Conservation (phyloP, 2,113 vertebrate genomes). For the Accipiter cooperii region DNA sequence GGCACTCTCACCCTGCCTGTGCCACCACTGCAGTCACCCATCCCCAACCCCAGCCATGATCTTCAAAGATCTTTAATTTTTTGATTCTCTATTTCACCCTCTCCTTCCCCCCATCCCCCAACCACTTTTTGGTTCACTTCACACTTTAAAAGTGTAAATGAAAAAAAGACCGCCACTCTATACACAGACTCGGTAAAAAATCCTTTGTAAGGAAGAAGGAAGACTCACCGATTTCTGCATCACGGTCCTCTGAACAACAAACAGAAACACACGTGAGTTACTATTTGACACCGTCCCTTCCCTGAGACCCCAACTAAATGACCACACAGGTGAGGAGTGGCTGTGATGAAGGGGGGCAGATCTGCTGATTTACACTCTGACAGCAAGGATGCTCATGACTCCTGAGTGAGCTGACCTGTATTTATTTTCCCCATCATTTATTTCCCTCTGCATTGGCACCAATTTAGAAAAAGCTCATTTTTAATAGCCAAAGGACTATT, state of each 20-base stretch:
- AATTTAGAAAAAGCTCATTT: neutral
- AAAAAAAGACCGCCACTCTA: neutral
- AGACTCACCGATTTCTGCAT: neutral
- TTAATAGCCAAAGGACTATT: neutral
- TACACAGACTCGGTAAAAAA: neutral
- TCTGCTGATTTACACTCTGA: too few species aligned
- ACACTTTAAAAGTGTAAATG: neutral
- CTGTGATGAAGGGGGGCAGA: too few species aligned
- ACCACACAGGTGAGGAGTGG: too few species aligned
- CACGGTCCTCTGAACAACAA: neutral
- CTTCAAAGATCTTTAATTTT: neutral
- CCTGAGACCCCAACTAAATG: neutral
- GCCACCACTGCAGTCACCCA: neutral
- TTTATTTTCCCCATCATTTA: neutral
- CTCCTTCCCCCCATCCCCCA: too few species aligned
- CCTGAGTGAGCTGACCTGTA: neutral
- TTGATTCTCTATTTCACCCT: neutral
- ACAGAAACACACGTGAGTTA: neutral
- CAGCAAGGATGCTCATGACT: neutral
- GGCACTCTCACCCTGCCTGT: neutral
- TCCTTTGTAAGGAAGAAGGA: neutral
- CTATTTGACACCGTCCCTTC: neutral
- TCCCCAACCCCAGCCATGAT: neutral
- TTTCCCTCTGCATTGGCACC: neutral
- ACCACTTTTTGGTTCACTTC: neutral